These are phyloP conservation scores for Electrona antarctica DNA, from an alignment of 2,113 vertebrate genomes.

Conservation along the genomic window DNA sequence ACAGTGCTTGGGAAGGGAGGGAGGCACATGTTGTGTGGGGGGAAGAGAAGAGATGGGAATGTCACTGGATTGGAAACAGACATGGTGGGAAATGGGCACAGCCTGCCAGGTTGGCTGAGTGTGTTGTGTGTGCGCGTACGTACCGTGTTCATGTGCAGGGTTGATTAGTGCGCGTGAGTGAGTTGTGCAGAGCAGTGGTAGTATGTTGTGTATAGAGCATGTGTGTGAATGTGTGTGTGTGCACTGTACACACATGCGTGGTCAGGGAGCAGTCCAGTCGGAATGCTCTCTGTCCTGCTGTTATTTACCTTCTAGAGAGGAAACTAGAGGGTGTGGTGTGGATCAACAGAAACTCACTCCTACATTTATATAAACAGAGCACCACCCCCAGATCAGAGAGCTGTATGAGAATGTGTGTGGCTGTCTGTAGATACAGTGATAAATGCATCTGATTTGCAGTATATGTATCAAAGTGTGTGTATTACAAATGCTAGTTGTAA, in stretches of 20 bases:
- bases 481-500: neutral
- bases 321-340: constrained; percentile 61
- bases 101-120: neutral
- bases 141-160: neutral
- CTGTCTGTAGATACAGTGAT: constrained; percentile 26
- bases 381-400: constrained; percentile 37
- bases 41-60: constrained; percentile 53
- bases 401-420: constrained; percentile 27
- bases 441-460: too few species aligned
- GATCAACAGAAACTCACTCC: constrained; percentile 56
- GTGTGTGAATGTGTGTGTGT: constrained; percentile 17
- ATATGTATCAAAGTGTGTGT: neutral
- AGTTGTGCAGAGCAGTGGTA: neutral
- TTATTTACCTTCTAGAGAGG: constrained; percentile 70
- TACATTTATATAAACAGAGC: constrained; percentile 54
- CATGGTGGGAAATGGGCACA: constrained; percentile 26
- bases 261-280: constrained; percentile 35
- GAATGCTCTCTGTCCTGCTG: constrained; percentile 60
- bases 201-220: constrained; percentile 6
- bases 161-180: constrained; percentile 39
- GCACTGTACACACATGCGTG: constrained; percentile 11
- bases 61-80: constrained; percentile 54
- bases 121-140: constrained; percentile 1
- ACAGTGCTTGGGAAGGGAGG: constrained; percentile 58
- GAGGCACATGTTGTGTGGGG: constrained; percentile 63